Percentiles rank a stretch among this genome's conserved stretches.
Evolutionary conservation across 2,888 invertebrate genomes (phyloP).

Genomic region (Phorcus lineatus): DNA sequence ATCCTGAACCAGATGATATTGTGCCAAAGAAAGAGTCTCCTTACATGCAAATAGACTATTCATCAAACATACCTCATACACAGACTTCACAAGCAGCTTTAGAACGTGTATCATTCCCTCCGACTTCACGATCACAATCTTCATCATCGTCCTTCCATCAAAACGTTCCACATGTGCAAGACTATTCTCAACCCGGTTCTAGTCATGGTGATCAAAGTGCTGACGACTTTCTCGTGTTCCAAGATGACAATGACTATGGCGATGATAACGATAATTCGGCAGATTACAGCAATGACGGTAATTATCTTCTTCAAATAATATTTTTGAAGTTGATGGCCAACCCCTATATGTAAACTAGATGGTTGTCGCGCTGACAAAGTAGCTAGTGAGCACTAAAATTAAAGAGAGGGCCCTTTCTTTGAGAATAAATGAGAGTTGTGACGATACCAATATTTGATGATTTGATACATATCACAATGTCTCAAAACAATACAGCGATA

Average conservation of each 20-base stretch:
- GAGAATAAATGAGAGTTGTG: no score
- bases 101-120: neutral
- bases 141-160: neutral
- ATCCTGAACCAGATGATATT: neutral
- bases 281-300: slow-evolving; percentile 21
- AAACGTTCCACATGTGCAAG: slow-evolving; percentile 6
- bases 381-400: no score
- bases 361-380: no score
- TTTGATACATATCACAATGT: no score
- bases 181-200: neutral
- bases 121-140: neutral
- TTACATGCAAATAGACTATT: slow-evolving; percentile 11
- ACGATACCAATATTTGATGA: no score
- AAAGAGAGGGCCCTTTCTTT: no score
- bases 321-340: neutral
- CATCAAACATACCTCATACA: neutral
- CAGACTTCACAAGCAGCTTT: neutral
- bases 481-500: no score
- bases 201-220: slow-evolving; percentile 13
- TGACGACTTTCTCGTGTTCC: neutral
- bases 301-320: neutral
- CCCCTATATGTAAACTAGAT: no score
- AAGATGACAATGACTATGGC: slow-evolving; percentile 5
- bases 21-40: slow-evolving; percentile 7
- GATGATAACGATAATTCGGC: neutral